Conservation (phyloP, 2,888 invertebrate species). For the Lithophane ornitopus region DNA sequence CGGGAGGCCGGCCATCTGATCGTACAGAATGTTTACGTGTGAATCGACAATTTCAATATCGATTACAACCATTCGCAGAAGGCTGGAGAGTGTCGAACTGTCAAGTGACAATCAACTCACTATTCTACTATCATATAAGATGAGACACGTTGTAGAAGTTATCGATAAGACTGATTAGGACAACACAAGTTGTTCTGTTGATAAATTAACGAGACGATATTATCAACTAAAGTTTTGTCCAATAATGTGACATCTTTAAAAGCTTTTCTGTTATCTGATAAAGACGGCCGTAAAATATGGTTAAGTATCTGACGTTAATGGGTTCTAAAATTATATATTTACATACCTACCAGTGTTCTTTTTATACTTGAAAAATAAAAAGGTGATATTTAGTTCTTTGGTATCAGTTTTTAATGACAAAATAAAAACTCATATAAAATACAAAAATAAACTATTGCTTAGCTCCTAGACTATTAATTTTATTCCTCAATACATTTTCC, state of each 20-base stretch:
- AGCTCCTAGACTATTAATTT: neutral
- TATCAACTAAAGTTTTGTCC: constrained; percentile 34
- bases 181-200: constrained; percentile 3
- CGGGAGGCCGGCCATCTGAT: constrained; percentile 49
- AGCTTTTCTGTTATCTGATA: constrained; percentile 52
- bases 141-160: neutral
- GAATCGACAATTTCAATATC: constrained; percentile 52
- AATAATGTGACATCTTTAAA: constrained; percentile 53
- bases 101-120: constrained; percentile 16
- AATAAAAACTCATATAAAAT: constrained; percentile 21
- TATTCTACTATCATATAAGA: neutral
- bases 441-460: too few species aligned
- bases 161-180: constrained; percentile 13
- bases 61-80: constrained; percentile 38
- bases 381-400: neutral
- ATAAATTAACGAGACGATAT: constrained; percentile 36
- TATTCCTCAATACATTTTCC: neutral
- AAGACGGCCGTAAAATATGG: constrained; percentile 33
- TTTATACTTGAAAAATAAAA: constrained; percentile 10
- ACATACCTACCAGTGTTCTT: constrained; percentile 10
- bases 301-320: constrained; percentile 47
- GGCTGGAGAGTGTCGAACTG: neutral
- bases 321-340: constrained; percentile 41
- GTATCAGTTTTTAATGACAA: constrained; percentile 11
- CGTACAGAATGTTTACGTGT: constrained; percentile 61